phyloP scores from a whole-genome alignment of 1,140 invertebrate genomes.

The Cotesia vestalis region DNA sequence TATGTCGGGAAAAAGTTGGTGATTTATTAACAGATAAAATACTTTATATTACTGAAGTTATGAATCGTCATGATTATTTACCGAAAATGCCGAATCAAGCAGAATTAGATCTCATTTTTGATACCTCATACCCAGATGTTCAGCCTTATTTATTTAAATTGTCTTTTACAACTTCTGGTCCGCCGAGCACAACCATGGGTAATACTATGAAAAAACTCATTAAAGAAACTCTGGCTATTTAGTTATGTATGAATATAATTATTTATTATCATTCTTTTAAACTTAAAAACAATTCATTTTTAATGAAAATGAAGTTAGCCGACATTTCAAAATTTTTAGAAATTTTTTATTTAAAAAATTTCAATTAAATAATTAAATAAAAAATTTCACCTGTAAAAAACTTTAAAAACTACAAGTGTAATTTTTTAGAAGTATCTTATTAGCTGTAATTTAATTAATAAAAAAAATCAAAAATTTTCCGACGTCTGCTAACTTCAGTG shows the following conservation, averaged over 20 bases:
- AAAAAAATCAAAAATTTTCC: too few species aligned
- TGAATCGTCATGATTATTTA: conserved; percentile 94
- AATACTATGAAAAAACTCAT: conserved; percentile 91
- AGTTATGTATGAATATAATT: conserved; percentile 40
- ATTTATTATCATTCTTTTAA: conserved; percentile 2
- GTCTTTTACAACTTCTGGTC: conserved; percentile 78
- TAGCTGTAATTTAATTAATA: too few species aligned
- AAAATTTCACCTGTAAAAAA: too few species aligned
- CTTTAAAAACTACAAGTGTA: too few species aligned
- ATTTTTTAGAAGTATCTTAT: too few species aligned
- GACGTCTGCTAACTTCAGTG: too few species aligned
- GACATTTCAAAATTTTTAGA: too few species aligned
- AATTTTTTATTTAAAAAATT: too few species aligned
- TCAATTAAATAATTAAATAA: too few species aligned
- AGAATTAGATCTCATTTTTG: conserved; percentile 93
- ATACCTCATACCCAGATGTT: conserved; percentile 89
- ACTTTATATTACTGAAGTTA: conserved; percentile 91
- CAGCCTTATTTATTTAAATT: conserved; percentile 96
- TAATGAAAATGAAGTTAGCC: too few species aligned
- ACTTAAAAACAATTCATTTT: too few species aligned
- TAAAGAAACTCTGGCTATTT: conserved; percentile 78
- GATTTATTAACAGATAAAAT: conserved; percentile 93
- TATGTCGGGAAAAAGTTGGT: conserved; percentile 88
- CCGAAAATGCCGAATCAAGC: conserved; percentile 94
- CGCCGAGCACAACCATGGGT: conserved; percentile 77